Base-by-base conservation (phyloP, 2,113 vertebrate species). In the Balaenoptera acutorostrata region DNA sequence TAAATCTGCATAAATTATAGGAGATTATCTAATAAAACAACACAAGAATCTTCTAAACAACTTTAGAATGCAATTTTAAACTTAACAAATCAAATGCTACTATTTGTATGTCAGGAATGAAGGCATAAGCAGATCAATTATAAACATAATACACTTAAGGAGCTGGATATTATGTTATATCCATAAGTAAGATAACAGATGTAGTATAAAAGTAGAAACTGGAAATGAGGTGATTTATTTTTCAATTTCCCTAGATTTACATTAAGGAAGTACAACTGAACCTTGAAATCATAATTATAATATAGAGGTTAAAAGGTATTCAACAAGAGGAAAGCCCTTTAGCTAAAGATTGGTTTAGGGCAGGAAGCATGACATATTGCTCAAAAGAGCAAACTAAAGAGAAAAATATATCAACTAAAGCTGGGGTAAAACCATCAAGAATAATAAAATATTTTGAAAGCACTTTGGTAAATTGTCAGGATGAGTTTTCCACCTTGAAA, bases 141-240 rank as follows among this genome's bases (percentile, higher is more conserved):
- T 77, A 93, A 92, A 95, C 0, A 14, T 88, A 96, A 71, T 95
- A 87, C 81, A 71, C 33, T 97, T 71, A 97, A 88, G 59, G 52
- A 96, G 46, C n/a, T 97, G 66, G 74, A 63, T 97, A 95, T 90
- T 89, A 64, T 59, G 10, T 86, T 94, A 75, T 80, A 93, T 68
- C 14, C 74, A n/a, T 94, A 97, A 98, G 88, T 96, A 96, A 88
- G 57, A 80, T 90, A 97, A 97, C 97, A 97, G 96, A 97, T 97
- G 75, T 89, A 66, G 77, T 33, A 95, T 66, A 94, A 88, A 95
- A 31, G 27, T 36, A 95, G 92, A 92, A 94, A 93, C 66, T 95
- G 71, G 74, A 96, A 97, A 96, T 97, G 55, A 89, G 29, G 49
- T 95, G 61, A 66, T 83, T 96, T 96, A 88, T 33, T 96, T 97